Percentiles rank a stretch among this genome's conserved stretches.
These are phyloP conservation scores for Ibidorhyncha struthersii DNA, from an alignment of 2,113 vertebrate species.

Conservation along the genomic window DNA sequence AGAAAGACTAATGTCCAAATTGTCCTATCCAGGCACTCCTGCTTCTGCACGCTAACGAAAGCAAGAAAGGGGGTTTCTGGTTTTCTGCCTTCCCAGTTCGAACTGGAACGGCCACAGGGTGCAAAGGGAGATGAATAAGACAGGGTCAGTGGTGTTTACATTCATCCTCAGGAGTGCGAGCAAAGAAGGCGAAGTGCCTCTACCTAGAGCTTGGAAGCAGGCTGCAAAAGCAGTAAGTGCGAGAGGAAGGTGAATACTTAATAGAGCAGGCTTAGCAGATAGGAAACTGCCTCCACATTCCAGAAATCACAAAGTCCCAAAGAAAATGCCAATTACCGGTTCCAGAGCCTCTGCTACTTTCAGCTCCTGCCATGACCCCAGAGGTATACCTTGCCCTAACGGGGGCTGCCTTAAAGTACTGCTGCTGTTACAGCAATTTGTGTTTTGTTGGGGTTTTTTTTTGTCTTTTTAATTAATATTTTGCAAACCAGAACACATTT, in stretches of 20 bases:
- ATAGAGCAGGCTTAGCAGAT: slow-evolving; percentile 2
- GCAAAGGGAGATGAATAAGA: not conserved
- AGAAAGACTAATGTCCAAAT: not conserved
- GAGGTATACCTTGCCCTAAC: not conserved
- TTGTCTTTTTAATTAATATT: slow-evolving; percentile 17
- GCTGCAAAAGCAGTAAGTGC: not conserved
- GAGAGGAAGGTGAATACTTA: not conserved
- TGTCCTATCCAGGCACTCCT: slow-evolving; percentile 3
- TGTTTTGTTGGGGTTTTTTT: not conserved
- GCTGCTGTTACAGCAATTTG: slow-evolving; percentile 36
- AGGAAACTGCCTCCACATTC: slow-evolving; percentile 12
- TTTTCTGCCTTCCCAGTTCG: not conserved
- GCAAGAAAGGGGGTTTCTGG: not conserved
- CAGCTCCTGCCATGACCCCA: slow-evolving; percentile 31
- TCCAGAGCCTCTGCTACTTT: slow-evolving; percentile 11
- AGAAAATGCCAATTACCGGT: not conserved
- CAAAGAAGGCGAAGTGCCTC: not conserved
- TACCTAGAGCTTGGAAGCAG: not conserved
- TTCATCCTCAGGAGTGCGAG: slow-evolving; percentile 29
- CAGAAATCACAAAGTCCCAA: not conserved
- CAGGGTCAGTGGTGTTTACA: slow-evolving; percentile 11
- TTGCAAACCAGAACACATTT: slow-evolving; percentile 40
- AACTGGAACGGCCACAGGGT: not conserved
- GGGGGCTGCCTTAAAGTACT: slow-evolving; percentile 28
- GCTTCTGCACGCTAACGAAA: not conserved